Evolutionary conservation across 2,888 invertebrate genomes (phyloP), one percentile per base, ranked within the genome.

Genomic region (Drosophila ustulata): DNA sequence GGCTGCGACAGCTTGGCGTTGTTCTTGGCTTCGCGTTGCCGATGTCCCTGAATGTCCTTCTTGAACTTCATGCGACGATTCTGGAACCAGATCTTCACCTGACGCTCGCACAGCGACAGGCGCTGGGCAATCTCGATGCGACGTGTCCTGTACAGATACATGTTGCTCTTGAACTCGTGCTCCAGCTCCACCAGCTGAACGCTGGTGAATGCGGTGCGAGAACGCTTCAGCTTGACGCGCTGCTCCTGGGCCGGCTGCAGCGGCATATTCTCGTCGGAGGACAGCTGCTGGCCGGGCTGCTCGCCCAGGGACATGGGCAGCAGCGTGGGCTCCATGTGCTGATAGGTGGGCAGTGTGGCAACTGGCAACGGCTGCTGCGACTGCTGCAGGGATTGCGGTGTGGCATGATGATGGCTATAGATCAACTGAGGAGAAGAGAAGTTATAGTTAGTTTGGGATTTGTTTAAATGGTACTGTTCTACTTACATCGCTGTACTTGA

Each of bases 111-210:
- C 74, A 99, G 94, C 90, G 96, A 96, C 91, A 99, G 94, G 76
- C 97, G 96, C 93, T 98, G 98, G 8, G 98, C 98, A 91, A 99
- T 98, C 93, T 99, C 98, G 93, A 98, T 98, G 90, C 98, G 94
- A 91, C 98, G 94, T 91, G 98, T 95, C 80, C 98, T 94, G 55
- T 98, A 98, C 90, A 99, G 94, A 93, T 99, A 98, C 91, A 97
- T 95, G 93, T 98, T 98, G 94, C 96, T 97, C 92, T 98, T 98
- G 93, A 98, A 98, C 93, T 98, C 98, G 91, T 97, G 97, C 92
- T 98, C 98, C 85, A 98, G 94, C 93, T 98, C 98, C 91, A 98
- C 94, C 89, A 98, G 97, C 94, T 99, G 98, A 93, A 97, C 96
- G 91, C 98, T 95, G 62, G 98, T 98, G 93, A 98, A 99, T 26